Evolutionary conservation across 1,140 invertebrate genomes (phyloP), one percentile per base, ranked within the genome.

Genomic region (Pogonognathellus flavescens): DNA sequence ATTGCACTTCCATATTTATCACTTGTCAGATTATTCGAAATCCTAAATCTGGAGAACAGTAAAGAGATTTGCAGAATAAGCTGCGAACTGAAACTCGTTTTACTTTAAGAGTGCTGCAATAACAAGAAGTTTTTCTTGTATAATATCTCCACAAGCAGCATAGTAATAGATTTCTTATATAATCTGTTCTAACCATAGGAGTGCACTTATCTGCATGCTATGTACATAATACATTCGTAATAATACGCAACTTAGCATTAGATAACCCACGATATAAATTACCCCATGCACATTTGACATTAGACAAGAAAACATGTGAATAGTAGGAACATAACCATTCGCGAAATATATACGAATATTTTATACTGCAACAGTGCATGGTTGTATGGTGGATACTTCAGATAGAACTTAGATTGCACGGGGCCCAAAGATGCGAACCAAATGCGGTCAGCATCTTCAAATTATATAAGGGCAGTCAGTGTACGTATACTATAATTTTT

Each of bases 1-100:
- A 66, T 66, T 66, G 25, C 62, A 66, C 62, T 66, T 66, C 62
- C 62, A 66, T 66, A 66, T 66, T 66, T 66, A 66, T 66, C 62
- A 66, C 62, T 41, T 41, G 31, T 41, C 62, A 66, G 62, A 66
- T 66, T 66, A 66, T 66, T 66, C 20, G 25, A 22, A 25, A 66
- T 66, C 14, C 62, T 66, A 66, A 66, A 66, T 66, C 62, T 25
- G 62, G 25, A 66, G 10, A 31, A 5, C 20, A 20, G 25, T 66
- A 66, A 66, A 25, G 22, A 62, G 62, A 66, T 14, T 20, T 66
- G 62, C 62, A 25, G 62, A 66, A 66, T 41, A 41, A 41, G 31
- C 31, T 41, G 31, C 18, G 20, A 66, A 60, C 9, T 60, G 59
- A 60, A 66, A 66, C 62, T 14, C 22, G 62, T 66, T 66, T 66